Evolutionary conservation across 1,140 invertebrate genomes (phyloP).

Genomic region (Tribolium castaneum): DNA sequence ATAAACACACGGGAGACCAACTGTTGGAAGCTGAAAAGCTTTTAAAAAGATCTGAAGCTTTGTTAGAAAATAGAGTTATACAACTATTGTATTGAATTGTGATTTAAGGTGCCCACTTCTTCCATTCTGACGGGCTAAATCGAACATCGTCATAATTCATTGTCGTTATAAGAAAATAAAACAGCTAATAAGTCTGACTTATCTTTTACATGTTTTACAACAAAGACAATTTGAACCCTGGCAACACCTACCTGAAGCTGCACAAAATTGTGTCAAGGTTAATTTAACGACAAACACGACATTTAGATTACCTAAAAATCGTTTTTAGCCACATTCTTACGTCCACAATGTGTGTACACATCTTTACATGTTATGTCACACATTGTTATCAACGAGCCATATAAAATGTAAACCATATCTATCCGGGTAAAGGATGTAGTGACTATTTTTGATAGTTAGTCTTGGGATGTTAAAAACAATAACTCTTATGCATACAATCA

Average conservation of each 20-base stretch:
- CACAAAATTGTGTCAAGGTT: not conserved
- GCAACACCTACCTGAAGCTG: not conserved
- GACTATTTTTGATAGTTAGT: not conserved
- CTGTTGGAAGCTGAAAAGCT: not conserved
- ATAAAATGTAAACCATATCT: not conserved
- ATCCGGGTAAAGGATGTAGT: not conserved
- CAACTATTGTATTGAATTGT: not conserved
- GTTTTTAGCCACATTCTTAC: not conserved
- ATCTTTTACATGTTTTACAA: not conserved
- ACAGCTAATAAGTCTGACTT: not conserved
- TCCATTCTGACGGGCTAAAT: no score
- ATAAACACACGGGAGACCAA: slow-evolving; percentile 9
- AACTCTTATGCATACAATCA: not conserved
- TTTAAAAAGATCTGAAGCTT: not conserved
- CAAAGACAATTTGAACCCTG: not conserved
- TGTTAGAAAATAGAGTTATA: not conserved
- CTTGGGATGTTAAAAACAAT: not conserved
- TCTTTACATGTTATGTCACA: not conserved
- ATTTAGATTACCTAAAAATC: not conserved
- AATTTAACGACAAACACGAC: not conserved
- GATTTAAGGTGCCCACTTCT: not conserved
- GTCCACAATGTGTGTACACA: not conserved
- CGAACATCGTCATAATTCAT: no score
- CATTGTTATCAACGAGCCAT: not conserved
- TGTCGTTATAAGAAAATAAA: not conserved